Conservation (phyloP, 2,888 invertebrate genomes). For the Nebria salina region DNA sequence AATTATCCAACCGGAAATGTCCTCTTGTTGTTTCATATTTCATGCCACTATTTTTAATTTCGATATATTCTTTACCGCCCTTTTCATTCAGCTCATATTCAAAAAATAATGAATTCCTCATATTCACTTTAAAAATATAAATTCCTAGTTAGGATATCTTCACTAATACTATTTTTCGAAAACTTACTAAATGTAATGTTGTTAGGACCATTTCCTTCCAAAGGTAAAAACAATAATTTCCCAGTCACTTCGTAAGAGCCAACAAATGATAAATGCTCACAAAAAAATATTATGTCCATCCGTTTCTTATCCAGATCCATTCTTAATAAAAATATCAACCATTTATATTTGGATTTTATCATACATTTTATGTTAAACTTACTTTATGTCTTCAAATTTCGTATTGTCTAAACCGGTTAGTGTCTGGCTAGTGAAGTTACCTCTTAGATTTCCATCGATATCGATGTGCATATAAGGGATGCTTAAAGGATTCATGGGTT, state of each 20-base stretch:
- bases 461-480: conserved; percentile 19
- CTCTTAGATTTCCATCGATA: conserved; percentile 22
- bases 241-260: conserved; percentile 30
- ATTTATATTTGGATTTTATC: not conserved
- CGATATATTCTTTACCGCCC: conserved; percentile 52
- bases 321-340: conserved; percentile 6
- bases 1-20: conserved; percentile 51
- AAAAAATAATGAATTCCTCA: not conserved
- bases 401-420: conserved; percentile 13
- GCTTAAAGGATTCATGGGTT: conserved; percentile 7
- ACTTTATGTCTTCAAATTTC: conserved; percentile 23
- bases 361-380: not conserved
- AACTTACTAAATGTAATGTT: conserved; percentile 31
- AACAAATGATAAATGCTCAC: conserved; percentile 9
- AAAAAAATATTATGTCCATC: conserved; percentile 14
- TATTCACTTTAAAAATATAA: not conserved
- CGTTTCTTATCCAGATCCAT: conserved; percentile 31
- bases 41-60: conserved; percentile 28
- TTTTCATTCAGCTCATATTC: conserved; percentile 53
- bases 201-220: conserved; percentile 30
- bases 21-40: conserved; percentile 48
- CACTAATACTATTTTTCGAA: not conserved
- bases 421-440: conserved; percentile 14
- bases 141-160: not conserved
- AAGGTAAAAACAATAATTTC: conserved; percentile 8